These are phyloP conservation scores for Ophion ventricosus DNA, from an alignment of 2,888 invertebrate species.

Conservation along the genomic window DNA sequence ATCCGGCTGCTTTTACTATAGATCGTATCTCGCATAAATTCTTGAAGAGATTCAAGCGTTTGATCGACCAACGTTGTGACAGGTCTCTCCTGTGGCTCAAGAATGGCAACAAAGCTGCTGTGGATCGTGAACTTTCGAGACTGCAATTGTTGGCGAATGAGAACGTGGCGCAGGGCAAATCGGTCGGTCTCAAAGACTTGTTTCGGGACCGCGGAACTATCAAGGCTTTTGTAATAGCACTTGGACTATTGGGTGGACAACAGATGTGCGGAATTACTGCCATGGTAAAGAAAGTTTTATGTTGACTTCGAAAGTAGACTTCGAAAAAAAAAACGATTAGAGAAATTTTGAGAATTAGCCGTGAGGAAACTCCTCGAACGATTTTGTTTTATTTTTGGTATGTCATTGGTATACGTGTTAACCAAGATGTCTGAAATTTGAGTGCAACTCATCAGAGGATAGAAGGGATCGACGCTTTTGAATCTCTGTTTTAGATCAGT, in stretches of 20 bases:
- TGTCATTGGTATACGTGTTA: constrained; percentile 51
- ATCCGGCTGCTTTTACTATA: no score
- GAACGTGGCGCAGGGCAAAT: constrained; percentile 57
- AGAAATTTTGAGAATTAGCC: no score
- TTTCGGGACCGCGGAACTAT: constrained; percentile 79
- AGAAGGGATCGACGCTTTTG: not conserved
- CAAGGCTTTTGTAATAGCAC: constrained; percentile 79
- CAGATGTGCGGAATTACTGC: constrained; percentile 83
- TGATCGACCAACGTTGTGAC: no score
- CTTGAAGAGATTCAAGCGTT: no score
- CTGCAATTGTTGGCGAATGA: constrained; percentile 75
- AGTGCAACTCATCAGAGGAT: no score
- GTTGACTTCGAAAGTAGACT: no score
- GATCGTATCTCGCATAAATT: no score
- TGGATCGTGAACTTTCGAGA: constrained; percentile 75
- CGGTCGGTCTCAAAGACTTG: constrained; percentile 78
- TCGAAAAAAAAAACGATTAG: no score
- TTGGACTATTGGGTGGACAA: constrained; percentile 81
- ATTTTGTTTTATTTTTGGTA: constrained; percentile 73
- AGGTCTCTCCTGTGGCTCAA: constrained; percentile 78
- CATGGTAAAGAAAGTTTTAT: no score
- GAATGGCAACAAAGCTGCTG: constrained; percentile 72
- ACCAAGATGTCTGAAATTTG: constrained; percentile 65
- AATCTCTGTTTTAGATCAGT: constrained; percentile 76
- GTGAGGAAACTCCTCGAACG: no score